These are phyloP conservation scores for Aporophyla nigra DNA, from an alignment of 2,888 invertebrate species.

Conservation along the genomic window DNA sequence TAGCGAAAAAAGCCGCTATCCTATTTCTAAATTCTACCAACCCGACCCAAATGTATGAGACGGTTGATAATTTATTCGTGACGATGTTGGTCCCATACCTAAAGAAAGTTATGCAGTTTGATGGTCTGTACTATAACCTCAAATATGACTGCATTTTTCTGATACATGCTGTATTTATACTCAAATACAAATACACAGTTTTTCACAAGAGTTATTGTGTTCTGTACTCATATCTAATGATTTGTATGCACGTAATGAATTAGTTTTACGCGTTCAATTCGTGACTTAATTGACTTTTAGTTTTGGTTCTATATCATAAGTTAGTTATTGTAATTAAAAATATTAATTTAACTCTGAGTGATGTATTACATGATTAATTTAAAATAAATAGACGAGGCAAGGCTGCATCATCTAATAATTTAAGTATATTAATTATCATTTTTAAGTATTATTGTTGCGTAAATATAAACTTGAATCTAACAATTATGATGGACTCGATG, in stretches of 20 bases:
- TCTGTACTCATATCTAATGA: constrained; percentile 72
- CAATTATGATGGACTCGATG: constrained; percentile 4
- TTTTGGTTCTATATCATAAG: constrained; percentile 26
- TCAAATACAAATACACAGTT: constrained; percentile 73
- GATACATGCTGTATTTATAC: constrained; percentile 1
- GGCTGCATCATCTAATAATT: constrained; percentile 47
- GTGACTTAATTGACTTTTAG: constrained; percentile 58
- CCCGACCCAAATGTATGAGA: background rate
- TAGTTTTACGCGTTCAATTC: constrained; percentile 65
- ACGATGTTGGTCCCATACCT: background rate
- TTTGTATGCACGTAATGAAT: constrained; percentile 72
- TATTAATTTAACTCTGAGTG: constrained; percentile 34
- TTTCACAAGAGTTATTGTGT: constrained; percentile 76
- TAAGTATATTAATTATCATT: background rate
- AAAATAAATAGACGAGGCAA: constrained; percentile 33
- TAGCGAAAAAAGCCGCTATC: too few species aligned
- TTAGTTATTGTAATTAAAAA: constrained; percentile 45
- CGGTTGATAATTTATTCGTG: background rate
- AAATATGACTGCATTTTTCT: background rate
- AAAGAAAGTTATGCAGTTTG: background rate
- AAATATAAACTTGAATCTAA: constrained; percentile 6
- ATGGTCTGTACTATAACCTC: background rate
- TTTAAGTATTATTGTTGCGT: constrained; percentile 4
- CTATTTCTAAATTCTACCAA: background rate
- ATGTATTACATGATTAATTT: constrained; percentile 42